Base-by-base conservation (phyloP, 2,113 vertebrate species). In the Pitta sordida region DNA sequence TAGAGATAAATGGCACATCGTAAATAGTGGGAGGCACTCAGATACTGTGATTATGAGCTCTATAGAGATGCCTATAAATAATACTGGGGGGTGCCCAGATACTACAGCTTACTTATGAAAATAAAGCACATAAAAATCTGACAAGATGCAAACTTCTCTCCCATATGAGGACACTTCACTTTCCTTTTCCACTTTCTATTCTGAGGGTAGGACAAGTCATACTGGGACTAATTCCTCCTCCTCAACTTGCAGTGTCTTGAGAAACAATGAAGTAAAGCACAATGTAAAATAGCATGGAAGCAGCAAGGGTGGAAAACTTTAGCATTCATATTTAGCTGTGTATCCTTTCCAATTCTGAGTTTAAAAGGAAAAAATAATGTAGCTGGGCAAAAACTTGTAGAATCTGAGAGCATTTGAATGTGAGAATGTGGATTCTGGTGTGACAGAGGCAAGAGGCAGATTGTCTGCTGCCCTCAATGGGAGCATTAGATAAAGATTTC, bases 41-140 rank as follows among this genome's bases (percentile, higher is more conserved):
- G 86, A 96, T 94, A 89, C 93, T 85, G 83, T 92, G 88, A 94
- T 94, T 90, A 93, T 97, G 86, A 96, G 83, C 92, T 95, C 86
- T 86, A 95, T 94, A 91, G 95, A 96, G 96, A 92, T 86, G 69
- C 70, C 85, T 86, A 86, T 95, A 97, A 93, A 96, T 96, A 95
- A 95, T 83, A 71, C n/a, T 13, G 73, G 78, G 92, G 93, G 91
- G 85, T 93, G 83, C 88, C 70, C 83, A 67, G 75, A 90, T 88
- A 86, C 64, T 93, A 48, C 65, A 91, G 80, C 76, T 95, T 95
- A 73, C 81, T 95, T 94, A 87, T 4, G 70, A 65, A 93, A 94
- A 91, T 88, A 94, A 96, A 92, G 39, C 15, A 13, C 59, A 88
- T 81, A 89, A 88, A 95, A 93, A 93, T 89, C 43, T 92, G 90